Evolutionary conservation across 2,888 invertebrate genomes (phyloP).

Genomic region (Hofmannophila pseudospretella): DNA sequence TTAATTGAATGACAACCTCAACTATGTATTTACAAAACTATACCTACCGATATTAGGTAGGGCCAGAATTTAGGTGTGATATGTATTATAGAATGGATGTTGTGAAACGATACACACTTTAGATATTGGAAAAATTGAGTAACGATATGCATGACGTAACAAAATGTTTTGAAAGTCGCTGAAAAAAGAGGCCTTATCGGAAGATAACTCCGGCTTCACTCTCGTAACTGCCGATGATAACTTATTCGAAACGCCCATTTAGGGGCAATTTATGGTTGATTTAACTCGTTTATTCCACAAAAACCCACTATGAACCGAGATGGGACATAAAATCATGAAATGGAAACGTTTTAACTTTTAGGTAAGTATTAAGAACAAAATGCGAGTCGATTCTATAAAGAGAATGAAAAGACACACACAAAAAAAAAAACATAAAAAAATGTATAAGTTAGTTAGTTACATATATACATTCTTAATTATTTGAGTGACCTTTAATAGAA

Average conservation of each 20-base stretch:
- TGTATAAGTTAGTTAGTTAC: no score
- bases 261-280: slow-evolving; percentile 58
- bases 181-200: slow-evolving; percentile 41
- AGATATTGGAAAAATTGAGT: slow-evolving; percentile 7
- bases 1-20: no score
- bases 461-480: no score
- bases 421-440: no score
- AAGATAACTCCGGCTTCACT: slow-evolving; percentile 47
- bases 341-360: not conserved
- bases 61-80: no score
- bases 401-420: no score
- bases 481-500: no score
- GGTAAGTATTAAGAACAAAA: no score
- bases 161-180: slow-evolving; percentile 12
- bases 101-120: slow-evolving; percentile 1
- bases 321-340: not conserved
- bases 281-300: slow-evolving; percentile 59
- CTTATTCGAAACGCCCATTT: slow-evolving; percentile 62
- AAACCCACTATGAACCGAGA: slow-evolving; percentile 20
- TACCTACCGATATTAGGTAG: no score
- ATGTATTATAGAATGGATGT: no score
- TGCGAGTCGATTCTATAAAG: no score
- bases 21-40: no score
- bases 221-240: slow-evolving; percentile 64
- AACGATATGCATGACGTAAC: slow-evolving; percentile 11